Base-by-base conservation (phyloP, 2,888 invertebrate genomes). In the Leptopilina syphax region DNA sequence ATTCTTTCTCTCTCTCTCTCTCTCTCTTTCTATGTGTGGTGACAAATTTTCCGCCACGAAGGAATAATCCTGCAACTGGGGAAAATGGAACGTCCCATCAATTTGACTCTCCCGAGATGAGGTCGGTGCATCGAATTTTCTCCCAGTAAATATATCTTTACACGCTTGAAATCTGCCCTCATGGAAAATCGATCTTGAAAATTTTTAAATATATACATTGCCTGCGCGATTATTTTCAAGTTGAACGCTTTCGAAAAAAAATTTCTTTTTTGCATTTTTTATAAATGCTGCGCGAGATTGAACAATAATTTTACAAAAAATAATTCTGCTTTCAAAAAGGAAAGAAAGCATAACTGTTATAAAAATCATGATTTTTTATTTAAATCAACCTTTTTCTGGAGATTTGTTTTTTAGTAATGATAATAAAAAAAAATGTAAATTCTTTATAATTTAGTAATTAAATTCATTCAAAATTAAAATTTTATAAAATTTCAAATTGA, bases 21-120 rank as follows among this genome's bases (percentile, higher is more conserved):
- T 34, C 34, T 27, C 27, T 27, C 27, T 27, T 3, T 1, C 27
- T 34, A 34, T 34, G 66, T 76, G 54, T 24, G 82, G 82, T 83
- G 86, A 86, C 86, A 85, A 86, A 86, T 86, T 86, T 82, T 70
- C 83, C 79, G 79, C 81, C 77, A 77, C 66, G 80, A 80, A 84
- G 82, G 84, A 86, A 84, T 86, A 85, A 86, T 86, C 86, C 82
- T 81, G 68, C 82, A 80, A 82, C 80, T 77, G 65, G 70, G 66
- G 50, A 68, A 80, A 73, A 80, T 65, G 67, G 80, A 81, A 73
- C 68, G 79, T 79, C 77, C 85, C 84, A 84, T 86, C 86, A 86
- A 86, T 86, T 70, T 70, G 27, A 70, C 54, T 54, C 54, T 70
- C 27, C 7, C 27, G 70, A 70, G 70, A 70, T 70, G 70, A 54